phyloP scores from a whole-genome alignment of 1,140 invertebrate genomes.

The Listronotus bonariensis region DNA sequence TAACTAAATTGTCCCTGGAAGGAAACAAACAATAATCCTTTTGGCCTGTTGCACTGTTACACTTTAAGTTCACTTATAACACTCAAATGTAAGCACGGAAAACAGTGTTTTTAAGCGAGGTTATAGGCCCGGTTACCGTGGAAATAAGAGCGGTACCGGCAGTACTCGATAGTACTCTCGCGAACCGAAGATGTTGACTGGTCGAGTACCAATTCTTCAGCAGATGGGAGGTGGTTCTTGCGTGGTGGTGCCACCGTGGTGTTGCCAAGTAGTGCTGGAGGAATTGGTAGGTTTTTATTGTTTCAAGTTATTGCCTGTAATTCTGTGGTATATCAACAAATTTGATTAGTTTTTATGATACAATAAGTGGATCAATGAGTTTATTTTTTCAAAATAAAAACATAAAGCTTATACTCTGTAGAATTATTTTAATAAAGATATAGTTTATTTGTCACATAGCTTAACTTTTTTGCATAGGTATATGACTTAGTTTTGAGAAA shows the following conservation, averaged over 20 bases:
- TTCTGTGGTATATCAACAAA: no score
- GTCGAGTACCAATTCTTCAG: slow-evolving; percentile 31
- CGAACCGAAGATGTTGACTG: slow-evolving; percentile 30
- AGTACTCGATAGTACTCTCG: slow-evolving; percentile 9
- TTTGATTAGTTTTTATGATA: no score
- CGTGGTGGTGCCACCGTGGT: slow-evolving; percentile 8
- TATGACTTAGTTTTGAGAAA: no score
- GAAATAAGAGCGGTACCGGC: slow-evolving; percentile 6
- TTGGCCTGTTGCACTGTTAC: no score
- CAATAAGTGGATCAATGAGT: no score
- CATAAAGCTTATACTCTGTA: no score
- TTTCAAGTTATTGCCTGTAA: no score
- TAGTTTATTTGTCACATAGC: no score
- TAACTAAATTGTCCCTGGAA: background rate
- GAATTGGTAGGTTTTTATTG: background rate
- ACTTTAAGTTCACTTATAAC: background rate
- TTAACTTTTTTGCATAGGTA: no score
- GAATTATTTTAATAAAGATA: no score
- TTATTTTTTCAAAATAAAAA: no score
- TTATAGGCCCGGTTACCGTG: slow-evolving; percentile 6
- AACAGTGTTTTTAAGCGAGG: slow-evolving; percentile 1
- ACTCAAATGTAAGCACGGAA: background rate
- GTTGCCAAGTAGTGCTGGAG: slow-evolving; percentile 6
- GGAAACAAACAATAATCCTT: no score
- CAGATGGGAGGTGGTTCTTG: slow-evolving; percentile 26